These are phyloP conservation scores for Cenopis cana DNA, from an alignment of 2,888 invertebrate genomes.

Conservation along the genomic window DNA sequence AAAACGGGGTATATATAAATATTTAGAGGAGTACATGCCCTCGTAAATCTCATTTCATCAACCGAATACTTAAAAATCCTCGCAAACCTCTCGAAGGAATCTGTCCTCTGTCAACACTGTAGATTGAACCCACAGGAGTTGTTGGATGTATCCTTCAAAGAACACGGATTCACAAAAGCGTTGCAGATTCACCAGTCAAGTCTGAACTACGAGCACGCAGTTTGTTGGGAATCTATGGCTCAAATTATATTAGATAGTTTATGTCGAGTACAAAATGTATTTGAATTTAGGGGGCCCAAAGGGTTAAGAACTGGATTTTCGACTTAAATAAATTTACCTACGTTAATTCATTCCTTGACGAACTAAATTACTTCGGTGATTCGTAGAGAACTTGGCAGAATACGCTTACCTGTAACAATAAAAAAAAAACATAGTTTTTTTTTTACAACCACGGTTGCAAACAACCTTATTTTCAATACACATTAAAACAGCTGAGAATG, in stretches of 20 bases:
- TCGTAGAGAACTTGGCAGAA: not conserved
- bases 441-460: not conserved
- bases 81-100: slow-evolving; percentile 8
- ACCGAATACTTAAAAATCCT: not conserved
- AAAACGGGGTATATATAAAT: not conserved
- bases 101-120: slow-evolving; percentile 28
- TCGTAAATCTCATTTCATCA: not conserved
- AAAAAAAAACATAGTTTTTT: not conserved
- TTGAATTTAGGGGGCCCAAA: not conserved
- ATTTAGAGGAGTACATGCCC: not conserved
- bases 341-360: not conserved
- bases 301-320: not conserved
- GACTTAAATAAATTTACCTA: not conserved
- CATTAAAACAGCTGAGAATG: too few relatives aligned
- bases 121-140: slow-evolving; percentile 13
- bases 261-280: not conserved
- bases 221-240: not conserved
- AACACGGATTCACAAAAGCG: slow-evolving; percentile 11
- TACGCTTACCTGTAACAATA: slow-evolving; percentile 27
- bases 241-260: not conserved
- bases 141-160: not conserved
- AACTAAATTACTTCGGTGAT: not conserved
- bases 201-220: not conserved
- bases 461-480: too few relatives aligned
- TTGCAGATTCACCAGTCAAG: not conserved